These are phyloP conservation scores for Oceanodroma tethys DNA, from an alignment of 2,113 vertebrate species.

Conservation along the genomic window DNA sequence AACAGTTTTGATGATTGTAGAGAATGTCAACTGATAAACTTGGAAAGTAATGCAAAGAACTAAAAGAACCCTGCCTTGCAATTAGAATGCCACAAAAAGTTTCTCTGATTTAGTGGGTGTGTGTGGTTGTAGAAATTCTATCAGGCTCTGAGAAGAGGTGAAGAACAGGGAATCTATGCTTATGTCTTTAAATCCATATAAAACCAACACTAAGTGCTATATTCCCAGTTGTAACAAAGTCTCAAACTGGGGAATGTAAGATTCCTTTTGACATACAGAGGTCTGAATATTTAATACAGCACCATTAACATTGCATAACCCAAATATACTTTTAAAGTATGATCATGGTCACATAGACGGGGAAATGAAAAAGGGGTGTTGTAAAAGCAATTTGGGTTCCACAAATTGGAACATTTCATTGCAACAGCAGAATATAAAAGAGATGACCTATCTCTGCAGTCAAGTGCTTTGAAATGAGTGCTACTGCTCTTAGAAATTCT, in stretches of 20 bases:
- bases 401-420: background rate
- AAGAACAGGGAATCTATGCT: background rate
- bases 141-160: background rate
- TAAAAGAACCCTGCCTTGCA: background rate
- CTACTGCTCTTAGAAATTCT: background rate
- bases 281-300: slow-evolving; percentile 2
- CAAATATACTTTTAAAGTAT: background rate
- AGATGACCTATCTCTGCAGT: background rate
- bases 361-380: background rate
- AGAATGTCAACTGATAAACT: background rate
- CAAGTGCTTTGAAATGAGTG: background rate
- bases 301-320: background rate
- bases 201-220: background rate
- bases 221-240: background rate
- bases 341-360: background rate
- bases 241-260: background rate
- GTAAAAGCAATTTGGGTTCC: background rate
- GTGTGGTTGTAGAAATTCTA: background rate
- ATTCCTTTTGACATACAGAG: background rate
- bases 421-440: background rate
- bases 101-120: background rate
- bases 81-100: background rate
- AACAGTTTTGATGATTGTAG: background rate
- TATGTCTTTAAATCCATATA: background rate
- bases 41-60: background rate